Percentiles rank a stretch among this genome's conserved stretches.
Conservation (phyloP, 2,113 vertebrate species). For the Malurus alboscapulatus region DNA sequence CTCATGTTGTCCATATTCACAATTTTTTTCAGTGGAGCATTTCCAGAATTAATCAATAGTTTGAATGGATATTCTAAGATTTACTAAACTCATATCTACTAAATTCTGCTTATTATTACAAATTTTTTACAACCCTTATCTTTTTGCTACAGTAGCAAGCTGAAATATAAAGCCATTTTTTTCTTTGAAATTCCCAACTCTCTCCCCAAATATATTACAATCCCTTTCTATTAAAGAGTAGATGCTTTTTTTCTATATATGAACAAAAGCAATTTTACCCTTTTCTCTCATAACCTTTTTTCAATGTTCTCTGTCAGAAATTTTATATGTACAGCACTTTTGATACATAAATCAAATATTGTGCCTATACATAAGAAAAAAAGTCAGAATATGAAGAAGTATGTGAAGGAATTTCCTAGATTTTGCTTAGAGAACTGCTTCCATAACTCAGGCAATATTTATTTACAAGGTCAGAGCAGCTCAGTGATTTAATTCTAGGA, state of each 20-base stretch:
- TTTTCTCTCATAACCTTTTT: neutral
- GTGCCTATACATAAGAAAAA: neutral
- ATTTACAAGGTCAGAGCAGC: neutral
- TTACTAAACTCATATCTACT: neutral
- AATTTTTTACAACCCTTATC: neutral
- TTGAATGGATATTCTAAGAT: neutral
- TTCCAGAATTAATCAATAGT: neutral
- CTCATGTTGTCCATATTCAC: neutral
- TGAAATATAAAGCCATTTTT: neutral
- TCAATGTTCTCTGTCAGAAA: neutral
- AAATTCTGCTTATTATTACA: neutral
- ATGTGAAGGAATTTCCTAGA: neutral
- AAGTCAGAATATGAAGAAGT: neutral
- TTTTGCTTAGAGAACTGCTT: neutral
- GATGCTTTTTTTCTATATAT: neutral
- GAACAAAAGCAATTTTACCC: neutral
- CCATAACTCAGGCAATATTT: neutral
- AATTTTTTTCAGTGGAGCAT: neutral
- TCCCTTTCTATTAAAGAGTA: neutral
- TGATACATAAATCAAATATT: neutral
- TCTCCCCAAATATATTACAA: neutral
- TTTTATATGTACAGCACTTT: neutral
- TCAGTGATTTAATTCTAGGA: slow-evolving; percentile 1
- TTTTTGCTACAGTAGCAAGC: neutral
- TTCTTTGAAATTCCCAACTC: neutral